These are phyloP conservation scores for Tachina grossa DNA, from an alignment of 2,888 invertebrate genomes.

Conservation along the genomic window DNA sequence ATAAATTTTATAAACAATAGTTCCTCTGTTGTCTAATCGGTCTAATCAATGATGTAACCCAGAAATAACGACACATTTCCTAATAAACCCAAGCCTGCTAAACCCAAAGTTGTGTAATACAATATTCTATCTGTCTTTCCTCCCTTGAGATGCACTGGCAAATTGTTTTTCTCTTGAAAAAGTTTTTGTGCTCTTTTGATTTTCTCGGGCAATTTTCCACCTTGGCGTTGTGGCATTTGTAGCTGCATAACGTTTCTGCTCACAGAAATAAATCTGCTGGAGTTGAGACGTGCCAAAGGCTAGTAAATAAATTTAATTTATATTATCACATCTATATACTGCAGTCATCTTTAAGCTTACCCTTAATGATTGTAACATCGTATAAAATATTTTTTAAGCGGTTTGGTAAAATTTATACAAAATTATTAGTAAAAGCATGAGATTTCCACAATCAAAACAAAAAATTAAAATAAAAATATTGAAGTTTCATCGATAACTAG, in stretches of 20 bases:
- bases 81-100: constrained; percentile 76
- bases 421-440: too few relatives aligned
- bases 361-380: constrained; percentile 19
- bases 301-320: background rate
- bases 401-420: background rate
- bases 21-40: constrained; percentile 22
- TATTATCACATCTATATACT: background rate
- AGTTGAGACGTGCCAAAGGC: constrained; percentile 19
- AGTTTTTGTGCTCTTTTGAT: constrained; percentile 62
- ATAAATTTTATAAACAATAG: constrained; percentile 44
- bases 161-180: constrained; percentile 79
- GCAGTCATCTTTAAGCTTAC: constrained; percentile 12
- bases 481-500: constrained; percentile 13
- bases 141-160: constrained; percentile 83
- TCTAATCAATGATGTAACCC: constrained; percentile 72
- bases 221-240: background rate
- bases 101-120: constrained; percentile 78
- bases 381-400: background rate
- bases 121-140: constrained; percentile 82
- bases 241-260: constrained; percentile 8
- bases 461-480: background rate
- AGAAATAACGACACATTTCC: constrained; percentile 70
- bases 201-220: constrained; percentile 37
- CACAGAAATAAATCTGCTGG: constrained; percentile 17
- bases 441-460: too few relatives aligned